Evolutionary conservation across 2,797 vertebrate species (phyloP), one percentile per base, ranked within the genome.

Genomic region (Megaceryle alcyon): DNA sequence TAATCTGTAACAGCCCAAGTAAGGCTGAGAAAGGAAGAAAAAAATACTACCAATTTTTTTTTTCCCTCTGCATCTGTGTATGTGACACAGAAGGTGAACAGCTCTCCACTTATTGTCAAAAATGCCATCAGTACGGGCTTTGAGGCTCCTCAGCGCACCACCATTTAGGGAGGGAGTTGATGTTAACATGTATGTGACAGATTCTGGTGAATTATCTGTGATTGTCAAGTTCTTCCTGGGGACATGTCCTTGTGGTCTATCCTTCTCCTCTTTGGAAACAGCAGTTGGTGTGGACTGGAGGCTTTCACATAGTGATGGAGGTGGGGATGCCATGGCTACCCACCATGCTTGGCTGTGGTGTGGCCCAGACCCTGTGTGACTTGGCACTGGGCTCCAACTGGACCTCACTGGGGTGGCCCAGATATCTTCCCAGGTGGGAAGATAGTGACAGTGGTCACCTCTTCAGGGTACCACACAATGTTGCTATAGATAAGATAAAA

Each of bases 321-420:
- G 10, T 69, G 14, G 14, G 11, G 18, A 10, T 86, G 49, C 22
- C 9, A 2, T 31, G 69, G 11, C 17, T 81, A 25, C 10, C 25
- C 57, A 37, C 15, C 9, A 28, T 0, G 2, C 19, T 61, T 1
- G 2, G 3, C 8, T 54, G 43, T 0, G 4, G 14, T 37, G 39
- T 79, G 35, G 5, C 15, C 29, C 43, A 69, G 59, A 63, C 9
- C 7, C 18, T 43, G 8, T 13, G 19, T 43, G 39, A 12, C 35
- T 23, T 48, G 28, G 31, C 17, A 63, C 7, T 1, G 6, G 16
- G 28, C 44, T 87, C 22, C 76, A 87, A 4, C 11, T 60, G 35
- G 63, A 44, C 39, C 20, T 68, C 25, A 12, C 26, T 35, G 66
- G 69, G 17, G 17, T 71, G 51, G 9, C 49, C 23, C 28, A 78